Evolutionary conservation across 2,888 invertebrate species (phyloP).

Genomic region (Apodemia zela): DNA sequence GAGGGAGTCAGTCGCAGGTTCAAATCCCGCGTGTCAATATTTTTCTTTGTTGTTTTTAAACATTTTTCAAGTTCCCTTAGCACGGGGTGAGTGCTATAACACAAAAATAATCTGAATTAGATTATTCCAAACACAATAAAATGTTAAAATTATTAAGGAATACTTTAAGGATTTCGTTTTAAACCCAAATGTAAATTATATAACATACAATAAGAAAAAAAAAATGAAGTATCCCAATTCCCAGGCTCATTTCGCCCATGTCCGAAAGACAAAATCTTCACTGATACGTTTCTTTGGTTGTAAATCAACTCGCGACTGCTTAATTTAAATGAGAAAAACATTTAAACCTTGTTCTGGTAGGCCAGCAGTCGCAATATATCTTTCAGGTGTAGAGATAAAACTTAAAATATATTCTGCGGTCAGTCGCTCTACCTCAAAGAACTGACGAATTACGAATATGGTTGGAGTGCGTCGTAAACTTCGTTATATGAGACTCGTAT

Average conservation of each 20-base stretch:
- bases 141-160: too few relatives aligned
- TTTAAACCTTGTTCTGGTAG: slow-evolving; percentile 32
- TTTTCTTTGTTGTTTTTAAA: too few relatives aligned
- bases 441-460: slow-evolving; percentile 27
- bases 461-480: slow-evolving; percentile 25
- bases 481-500: slow-evolving; percentile 12
- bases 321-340: slow-evolving; percentile 35
- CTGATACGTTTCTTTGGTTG: slow-evolving; percentile 32
- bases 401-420: slow-evolving; percentile 31
- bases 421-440: slow-evolving; percentile 19
- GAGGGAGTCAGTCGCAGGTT: too few relatives aligned
- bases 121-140: too few relatives aligned
- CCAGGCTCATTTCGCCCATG: slow-evolving; percentile 22
- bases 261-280: slow-evolving; percentile 30
- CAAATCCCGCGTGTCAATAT: too few relatives aligned
- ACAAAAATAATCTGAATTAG: too few relatives aligned
- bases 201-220: not conserved
- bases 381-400: slow-evolving; percentile 28
- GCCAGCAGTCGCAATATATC: slow-evolving; percentile 33
- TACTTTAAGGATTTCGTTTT: not conserved
- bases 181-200: not conserved
- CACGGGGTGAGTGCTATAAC: too few relatives aligned
- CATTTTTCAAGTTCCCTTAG: too few relatives aligned
- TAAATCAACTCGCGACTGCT: slow-evolving; percentile 33
- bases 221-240: not conserved